Evolutionary conservation across 2,113 vertebrate species (phyloP), one percentile per base, ranked within the genome.

Genomic region (Thomomys bottae): DNA sequence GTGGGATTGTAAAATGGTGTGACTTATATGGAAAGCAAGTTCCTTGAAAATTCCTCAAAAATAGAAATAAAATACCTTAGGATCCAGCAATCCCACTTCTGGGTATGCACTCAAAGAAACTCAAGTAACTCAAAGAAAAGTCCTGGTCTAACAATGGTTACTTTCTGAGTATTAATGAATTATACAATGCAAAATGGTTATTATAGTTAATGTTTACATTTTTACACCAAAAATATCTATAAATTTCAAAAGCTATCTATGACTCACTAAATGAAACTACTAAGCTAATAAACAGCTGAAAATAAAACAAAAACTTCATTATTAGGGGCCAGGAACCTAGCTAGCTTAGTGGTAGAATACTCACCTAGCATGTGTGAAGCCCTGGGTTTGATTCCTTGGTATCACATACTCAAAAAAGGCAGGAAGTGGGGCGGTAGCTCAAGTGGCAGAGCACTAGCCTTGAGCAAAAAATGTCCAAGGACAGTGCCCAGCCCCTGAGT

Each of bases 41-140:
- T 54, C 49, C 36, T 67, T 34, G 18, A 14, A 77, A 49, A 26
- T 57, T 71, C 36, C 28, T 64, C 32, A 30, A 81, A 82, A 86
- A 82, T 71, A 76, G 63, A 84, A 88, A 80, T 7, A 42, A 17
- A 94, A 64, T 63, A 88, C 38, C n/a, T 63, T 24, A n/a, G 26
- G 34, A 76, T 15, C 9, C 30, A 75, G 68, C 42, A 80, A 91
- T 71, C 9, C 10, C 40, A 90, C 49, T 86, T 92, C 54, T 71
- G 61, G 66, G 42, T 85, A 63, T 30, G 64, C 24, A 88, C 18
- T 21, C 36, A 70, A 63, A 88, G 38, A 6, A 90, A 72, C 11
- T 61, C 17, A 75, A 73, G 38, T 8, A 90, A 72, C 12, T 63
- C 17, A 75, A 75, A 88, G 61, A 36, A 88, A 11, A 24, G 26